Conservation (phyloP, 2,113 vertebrate genomes). For the Antechinus stuartii region DNA sequence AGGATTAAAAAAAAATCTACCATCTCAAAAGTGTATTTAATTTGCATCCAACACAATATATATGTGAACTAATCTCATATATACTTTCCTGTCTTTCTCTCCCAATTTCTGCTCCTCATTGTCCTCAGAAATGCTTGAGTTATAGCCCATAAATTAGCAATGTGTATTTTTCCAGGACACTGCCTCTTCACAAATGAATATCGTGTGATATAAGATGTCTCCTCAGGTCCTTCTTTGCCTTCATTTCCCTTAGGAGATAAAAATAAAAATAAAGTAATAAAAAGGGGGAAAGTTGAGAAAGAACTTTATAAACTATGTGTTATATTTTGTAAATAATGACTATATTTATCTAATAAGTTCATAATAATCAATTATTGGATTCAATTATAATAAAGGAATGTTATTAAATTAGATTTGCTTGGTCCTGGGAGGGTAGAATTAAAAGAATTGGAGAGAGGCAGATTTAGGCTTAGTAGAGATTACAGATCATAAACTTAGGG, state of each 20-base stretch:
- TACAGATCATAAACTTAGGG: not conserved
- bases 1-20: not conserved
- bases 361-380: not conserved
- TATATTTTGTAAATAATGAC: not conserved
- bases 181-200: slow-evolving; percentile 68
- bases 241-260: slow-evolving; percentile 73
- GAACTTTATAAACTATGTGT: not conserved
- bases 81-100: slow-evolving; percentile 67
- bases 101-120: slow-evolving; percentile 42
- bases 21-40: slow-evolving; percentile 62
- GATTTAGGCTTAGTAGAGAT: not conserved
- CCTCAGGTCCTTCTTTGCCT: slow-evolving; percentile 82
- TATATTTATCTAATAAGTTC: not conserved
- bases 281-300: slow-evolving; percentile 48
- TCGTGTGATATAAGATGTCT: slow-evolving; percentile 73
- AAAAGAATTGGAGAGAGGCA: not conserved
- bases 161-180: slow-evolving; percentile 79
- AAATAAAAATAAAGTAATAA: slow-evolving; percentile 78
- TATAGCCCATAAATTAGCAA: slow-evolving; percentile 48
- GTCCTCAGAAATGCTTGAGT: slow-evolving; percentile 15
- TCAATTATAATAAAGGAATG: not conserved
- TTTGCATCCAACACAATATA: slow-evolving; percentile 34
- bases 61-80: slow-evolving; percentile 53
- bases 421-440: no score
- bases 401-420: not conserved